A percentile compares a stretch with the other conserved stretches of the same genome.
Conservation (phyloP, 1,140 invertebrate genomes). For the Globodera ellingtonae region DNA sequence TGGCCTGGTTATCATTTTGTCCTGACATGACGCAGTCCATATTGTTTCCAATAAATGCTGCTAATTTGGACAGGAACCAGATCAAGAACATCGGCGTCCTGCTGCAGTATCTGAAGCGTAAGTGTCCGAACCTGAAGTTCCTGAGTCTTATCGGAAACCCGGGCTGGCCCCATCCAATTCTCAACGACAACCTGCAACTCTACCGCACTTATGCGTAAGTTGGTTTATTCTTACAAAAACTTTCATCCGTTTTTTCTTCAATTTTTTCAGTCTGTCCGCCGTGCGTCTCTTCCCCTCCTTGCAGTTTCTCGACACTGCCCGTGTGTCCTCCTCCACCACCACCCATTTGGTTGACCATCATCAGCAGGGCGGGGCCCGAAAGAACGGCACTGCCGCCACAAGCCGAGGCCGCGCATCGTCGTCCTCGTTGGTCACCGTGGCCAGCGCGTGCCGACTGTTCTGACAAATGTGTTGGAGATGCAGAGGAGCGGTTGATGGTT, state of each 20-base stretch:
- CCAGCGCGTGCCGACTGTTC: background rate
- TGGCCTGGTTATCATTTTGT: background rate
- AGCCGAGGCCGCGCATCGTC: background rate
- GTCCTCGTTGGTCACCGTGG: background rate
- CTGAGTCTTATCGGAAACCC: constrained; percentile 53
- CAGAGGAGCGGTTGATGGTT: background rate
- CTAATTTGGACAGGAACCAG: constrained; percentile 22
- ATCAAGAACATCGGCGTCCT: constrained; percentile 50
- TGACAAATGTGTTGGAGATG: background rate
- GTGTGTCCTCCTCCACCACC: background rate
- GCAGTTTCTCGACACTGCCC: constrained; percentile 34
- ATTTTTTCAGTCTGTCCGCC: constrained; percentile 18
- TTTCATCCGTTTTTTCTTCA: background rate
- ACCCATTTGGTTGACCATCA: background rate
- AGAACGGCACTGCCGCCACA: background rate
- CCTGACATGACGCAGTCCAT: too few species aligned
- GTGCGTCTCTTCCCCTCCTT: constrained; percentile 32
- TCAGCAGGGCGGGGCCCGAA: background rate
- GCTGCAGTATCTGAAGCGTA: constrained; percentile 38
- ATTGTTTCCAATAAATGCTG: background rate
- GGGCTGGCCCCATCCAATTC: constrained; percentile 50
- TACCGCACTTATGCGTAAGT: constrained; percentile 35
- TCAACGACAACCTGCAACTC: constrained; percentile 23
- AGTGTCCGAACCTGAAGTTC: constrained; percentile 48
- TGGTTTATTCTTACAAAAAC: background rate